These are phyloP conservation scores for Cricetomys ansorgei DNA, from an alignment of 2,113 vertebrate genomes.

Conservation along the genomic window DNA sequence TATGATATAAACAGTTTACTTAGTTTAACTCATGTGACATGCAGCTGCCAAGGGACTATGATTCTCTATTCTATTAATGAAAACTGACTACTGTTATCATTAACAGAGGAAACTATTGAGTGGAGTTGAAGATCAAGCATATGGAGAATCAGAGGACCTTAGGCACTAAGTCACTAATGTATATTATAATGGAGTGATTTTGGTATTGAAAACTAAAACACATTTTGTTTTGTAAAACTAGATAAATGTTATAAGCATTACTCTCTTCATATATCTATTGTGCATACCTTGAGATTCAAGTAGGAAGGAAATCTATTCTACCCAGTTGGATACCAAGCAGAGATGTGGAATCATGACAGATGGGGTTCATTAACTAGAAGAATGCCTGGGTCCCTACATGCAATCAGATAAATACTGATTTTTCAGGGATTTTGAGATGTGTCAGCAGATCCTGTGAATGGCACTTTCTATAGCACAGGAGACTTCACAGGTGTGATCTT, in stretches of 20 bases:
- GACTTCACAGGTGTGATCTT: background rate
- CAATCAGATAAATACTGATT: background rate
- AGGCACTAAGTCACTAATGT: background rate
- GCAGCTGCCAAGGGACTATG: fast-evolving
- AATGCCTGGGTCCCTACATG: background rate
- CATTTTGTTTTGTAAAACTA: background rate
- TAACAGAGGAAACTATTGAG: background rate
- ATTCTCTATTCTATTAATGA: background rate
- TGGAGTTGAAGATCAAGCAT: background rate
- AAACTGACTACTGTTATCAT: background rate
- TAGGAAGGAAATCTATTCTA: background rate
- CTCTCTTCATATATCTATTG: background rate
- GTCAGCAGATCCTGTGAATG: background rate
- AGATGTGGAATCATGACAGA: background rate
- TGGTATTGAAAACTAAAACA: background rate
- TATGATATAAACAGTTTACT: background rate
- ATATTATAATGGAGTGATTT: background rate
- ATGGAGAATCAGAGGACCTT: background rate
- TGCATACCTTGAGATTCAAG: background rate
- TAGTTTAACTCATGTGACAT: background rate
- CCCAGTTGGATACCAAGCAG: background rate
- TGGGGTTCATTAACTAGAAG: background rate
- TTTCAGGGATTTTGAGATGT: background rate
- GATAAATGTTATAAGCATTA: background rate
- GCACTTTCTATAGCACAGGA: background rate